Percentiles rank a stretch among this genome's conserved stretches.
Evolutionary conservation across 2,113 vertebrate genomes (phyloP).

Genomic region (Ia io): DNA sequence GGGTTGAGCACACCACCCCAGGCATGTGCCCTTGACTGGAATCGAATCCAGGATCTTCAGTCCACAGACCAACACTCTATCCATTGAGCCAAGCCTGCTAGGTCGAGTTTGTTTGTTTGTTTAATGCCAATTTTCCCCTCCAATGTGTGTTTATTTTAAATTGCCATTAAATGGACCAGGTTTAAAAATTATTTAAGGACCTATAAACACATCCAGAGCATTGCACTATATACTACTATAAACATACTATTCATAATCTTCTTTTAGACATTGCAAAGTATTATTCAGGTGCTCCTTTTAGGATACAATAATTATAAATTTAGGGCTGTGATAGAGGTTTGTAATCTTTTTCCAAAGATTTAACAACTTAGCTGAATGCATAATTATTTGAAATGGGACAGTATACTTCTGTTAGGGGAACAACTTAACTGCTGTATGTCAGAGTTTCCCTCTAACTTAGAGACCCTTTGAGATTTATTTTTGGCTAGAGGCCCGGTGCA

Average conservation of each 20-base stretch:
- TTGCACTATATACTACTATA: background rate
- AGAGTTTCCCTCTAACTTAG: background rate
- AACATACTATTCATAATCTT: background rate
- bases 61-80: no score
- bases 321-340: background rate
- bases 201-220: background rate
- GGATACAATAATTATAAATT: background rate
- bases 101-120: background rate
- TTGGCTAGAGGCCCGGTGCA: background rate
- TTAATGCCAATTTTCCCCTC: background rate
- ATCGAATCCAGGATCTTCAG: no score
- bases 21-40: no score
- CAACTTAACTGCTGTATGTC: background rate
- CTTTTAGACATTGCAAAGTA: background rate
- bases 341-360: background rate
- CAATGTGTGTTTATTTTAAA: background rate
- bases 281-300: background rate
- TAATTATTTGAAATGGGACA: constrained; percentile 8
- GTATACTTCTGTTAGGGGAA: background rate
- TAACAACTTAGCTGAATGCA: background rate
- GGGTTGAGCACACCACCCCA: no score
- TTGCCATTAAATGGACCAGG: background rate
- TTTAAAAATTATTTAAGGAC: background rate
- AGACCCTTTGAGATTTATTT: background rate
- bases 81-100: no score